Conservation (phyloP, 23 tunicate genomes). For the Trididemnum miniatum region DNA sequence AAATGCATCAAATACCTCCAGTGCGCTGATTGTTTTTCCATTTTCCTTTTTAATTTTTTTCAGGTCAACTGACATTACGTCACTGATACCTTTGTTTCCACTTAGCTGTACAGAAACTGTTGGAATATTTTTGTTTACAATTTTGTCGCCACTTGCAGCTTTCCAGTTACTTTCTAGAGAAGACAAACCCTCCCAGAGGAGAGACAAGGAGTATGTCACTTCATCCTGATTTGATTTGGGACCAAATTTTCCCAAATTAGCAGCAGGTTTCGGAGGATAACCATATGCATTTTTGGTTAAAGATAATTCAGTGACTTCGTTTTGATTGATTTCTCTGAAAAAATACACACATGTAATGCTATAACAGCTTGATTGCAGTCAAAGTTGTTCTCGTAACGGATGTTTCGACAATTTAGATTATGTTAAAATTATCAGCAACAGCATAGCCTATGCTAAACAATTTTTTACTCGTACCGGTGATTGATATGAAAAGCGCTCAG, state of each 20-base stretch:
- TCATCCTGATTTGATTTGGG: not conserved
- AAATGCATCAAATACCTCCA: no score
- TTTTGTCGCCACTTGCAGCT: not conserved
- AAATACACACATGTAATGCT: no score
- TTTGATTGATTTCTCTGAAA: not conserved
- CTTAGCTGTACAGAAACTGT: constrained; percentile 23
- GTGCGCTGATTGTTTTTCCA: not conserved
- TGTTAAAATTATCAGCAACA: no score
- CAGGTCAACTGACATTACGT: constrained; percentile 4
- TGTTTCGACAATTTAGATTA: no score
- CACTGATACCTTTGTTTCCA: constrained; percentile 32
- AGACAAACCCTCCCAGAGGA: constrained; percentile 25
- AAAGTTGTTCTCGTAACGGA: no score
- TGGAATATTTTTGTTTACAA: not conserved
- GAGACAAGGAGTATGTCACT: not conserved
- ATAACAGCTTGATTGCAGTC: no score
- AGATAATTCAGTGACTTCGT: constrained; percentile 3
- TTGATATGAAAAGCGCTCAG: no score
- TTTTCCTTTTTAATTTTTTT: not conserved
- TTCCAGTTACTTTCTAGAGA: not conserved
- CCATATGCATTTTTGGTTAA: not conserved
- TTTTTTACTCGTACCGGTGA: no score
- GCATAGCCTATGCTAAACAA: no score
- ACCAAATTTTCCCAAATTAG: not conserved
- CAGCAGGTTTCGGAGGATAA: constrained; percentile 6